phyloP scores from a whole-genome alignment of 2,113 vertebrate species.

The Equus przewalskii region DNA sequence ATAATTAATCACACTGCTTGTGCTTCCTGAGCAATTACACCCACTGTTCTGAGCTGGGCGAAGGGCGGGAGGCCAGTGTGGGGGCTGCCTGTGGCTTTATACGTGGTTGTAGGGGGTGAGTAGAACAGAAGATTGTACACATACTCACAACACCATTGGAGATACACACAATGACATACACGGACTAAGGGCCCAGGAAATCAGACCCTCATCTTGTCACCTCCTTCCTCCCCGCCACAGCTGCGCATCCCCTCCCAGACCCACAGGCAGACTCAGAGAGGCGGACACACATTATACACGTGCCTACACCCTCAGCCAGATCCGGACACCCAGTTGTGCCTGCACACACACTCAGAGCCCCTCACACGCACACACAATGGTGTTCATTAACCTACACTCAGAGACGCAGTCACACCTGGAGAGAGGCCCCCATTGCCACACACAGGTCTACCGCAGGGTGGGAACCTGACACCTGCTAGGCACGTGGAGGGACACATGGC shows the following conservation, averaged over 20 bases:
- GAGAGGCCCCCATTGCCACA: background rate
- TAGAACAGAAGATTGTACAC: background rate
- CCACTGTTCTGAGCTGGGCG: background rate
- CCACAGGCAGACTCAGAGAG: background rate
- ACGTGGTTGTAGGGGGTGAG: background rate
- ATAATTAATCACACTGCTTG: constrained; percentile 62
- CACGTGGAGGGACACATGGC: background rate
- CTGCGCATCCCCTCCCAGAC: background rate
- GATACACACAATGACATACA: background rate
- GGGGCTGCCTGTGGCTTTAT: background rate
- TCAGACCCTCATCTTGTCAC: background rate
- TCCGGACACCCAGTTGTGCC: background rate
- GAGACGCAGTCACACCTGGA: background rate
- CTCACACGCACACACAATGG: accelerated
- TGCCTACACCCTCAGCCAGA: background rate
- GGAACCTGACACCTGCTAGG: background rate
- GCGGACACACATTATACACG: too few relatives aligned
- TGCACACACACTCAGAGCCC: background rate
- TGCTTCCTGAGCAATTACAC: constrained; percentile 27
- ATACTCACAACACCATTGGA: background rate
- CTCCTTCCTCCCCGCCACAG: background rate
- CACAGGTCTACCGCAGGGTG: background rate
- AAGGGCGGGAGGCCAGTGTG: background rate
- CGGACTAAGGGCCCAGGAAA: background rate
- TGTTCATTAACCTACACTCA: background rate